Percentiles rank a stretch among this genome's conserved stretches.
Evolutionary conservation across 1,140 invertebrate genomes (phyloP).

Genomic region (Rhagoletis pomonella): DNA sequence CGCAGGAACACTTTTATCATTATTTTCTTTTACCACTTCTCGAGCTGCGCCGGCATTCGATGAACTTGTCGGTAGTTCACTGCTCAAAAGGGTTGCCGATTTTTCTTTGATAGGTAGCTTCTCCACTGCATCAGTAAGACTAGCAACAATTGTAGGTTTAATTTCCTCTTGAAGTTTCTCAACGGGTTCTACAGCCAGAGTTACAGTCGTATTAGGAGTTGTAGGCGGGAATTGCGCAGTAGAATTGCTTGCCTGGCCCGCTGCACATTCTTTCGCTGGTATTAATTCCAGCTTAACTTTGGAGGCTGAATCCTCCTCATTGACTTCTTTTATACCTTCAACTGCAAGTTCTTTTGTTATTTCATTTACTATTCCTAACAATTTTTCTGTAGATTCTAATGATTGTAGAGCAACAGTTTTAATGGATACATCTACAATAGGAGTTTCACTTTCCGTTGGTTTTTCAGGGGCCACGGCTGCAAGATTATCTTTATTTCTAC

Average conservation of each 20-base stretch:
- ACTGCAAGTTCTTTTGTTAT: background rate
- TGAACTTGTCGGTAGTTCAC: background rate
- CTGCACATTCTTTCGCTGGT: background rate
- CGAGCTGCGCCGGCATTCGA: background rate
- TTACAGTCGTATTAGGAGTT: background rate
- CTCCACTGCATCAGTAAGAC: background rate
- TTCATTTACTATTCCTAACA: constrained; percentile 8
- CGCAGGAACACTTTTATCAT: background rate
- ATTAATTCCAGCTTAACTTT: background rate
- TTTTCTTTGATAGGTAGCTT: background rate
- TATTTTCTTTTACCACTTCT: background rate
- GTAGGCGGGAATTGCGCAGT: background rate
- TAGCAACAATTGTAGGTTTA: background rate
- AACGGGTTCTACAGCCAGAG: background rate
- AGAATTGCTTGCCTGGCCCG: background rate
- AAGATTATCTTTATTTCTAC: background rate
- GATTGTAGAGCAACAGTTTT: constrained; percentile 44
- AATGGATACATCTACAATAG: background rate
- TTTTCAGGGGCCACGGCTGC: background rate
- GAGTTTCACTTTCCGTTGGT: background rate
- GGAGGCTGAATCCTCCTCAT: background rate
- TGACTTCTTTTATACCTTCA: background rate
- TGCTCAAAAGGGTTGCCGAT: background rate
- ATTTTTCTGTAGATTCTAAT: constrained; percentile 25
- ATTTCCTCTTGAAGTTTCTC: background rate